Conservation (phyloP, 35 echinoderm and acorn worm species). For the Strongylocentrotus purpuratus region DNA sequence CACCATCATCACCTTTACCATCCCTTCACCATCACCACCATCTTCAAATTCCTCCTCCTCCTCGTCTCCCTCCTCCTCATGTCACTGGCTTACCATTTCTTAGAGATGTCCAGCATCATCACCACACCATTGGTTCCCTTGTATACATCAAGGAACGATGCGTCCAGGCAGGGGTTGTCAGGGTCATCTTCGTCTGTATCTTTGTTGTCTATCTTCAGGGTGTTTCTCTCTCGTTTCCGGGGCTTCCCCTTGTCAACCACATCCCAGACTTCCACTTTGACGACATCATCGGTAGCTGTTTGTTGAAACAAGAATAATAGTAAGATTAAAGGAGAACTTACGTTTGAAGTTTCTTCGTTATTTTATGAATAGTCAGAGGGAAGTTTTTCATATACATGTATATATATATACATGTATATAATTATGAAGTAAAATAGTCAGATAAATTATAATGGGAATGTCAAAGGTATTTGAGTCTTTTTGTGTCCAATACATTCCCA, state of each 20-base stretch:
- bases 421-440: too few relatives aligned
- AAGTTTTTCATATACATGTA: too few relatives aligned
- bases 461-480: not conserved
- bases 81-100: slow-evolving; percentile 81
- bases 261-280: slow-evolving; percentile 98
- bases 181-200: slow-evolving; percentile 45
- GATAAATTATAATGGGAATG: not conserved
- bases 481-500: not conserved
- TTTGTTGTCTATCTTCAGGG: slow-evolving; percentile 78
- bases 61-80: not conserved
- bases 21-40: too few relatives aligned
- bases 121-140: slow-evolving; percentile 98
- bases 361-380: too few relatives aligned
- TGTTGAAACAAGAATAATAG: not conserved
- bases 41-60: too few relatives aligned
- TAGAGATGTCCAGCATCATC: slow-evolving; percentile 91
- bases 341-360: too few relatives aligned
- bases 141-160: slow-evolving; percentile 91
- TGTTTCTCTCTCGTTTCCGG: slow-evolving; percentile 74
- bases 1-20: too few relatives aligned
- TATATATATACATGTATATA: too few relatives aligned
- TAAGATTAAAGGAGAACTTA: too few relatives aligned
- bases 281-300: slow-evolving; percentile 95
- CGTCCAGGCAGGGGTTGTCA: slow-evolving; percentile 87
- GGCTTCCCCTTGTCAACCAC: slow-evolving; percentile 92